These are phyloP conservation scores for Psittacula echo DNA, from an alignment of 2,797 vertebrate genomes.

Conservation along the genomic window DNA sequence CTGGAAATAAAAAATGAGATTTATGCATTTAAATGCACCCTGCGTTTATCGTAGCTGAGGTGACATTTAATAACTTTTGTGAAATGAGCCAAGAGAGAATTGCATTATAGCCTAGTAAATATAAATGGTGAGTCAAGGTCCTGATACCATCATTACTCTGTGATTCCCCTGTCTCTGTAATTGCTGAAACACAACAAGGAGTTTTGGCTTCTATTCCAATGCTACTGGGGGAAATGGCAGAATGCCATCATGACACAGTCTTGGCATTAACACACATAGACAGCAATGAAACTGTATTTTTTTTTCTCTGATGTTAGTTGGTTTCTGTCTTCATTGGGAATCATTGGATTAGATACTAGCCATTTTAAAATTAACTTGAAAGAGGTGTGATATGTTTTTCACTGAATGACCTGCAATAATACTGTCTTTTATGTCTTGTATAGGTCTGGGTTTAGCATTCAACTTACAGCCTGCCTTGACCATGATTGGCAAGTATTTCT, in stretches of 20 bases:
- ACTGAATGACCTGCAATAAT: conserved; percentile 29
- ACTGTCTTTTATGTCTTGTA: conserved; percentile 42
- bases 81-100: conserved; percentile 45
- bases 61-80: conserved; percentile 52
- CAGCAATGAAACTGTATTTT: not conserved
- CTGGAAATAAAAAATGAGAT: conserved; percentile 22
- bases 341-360: not conserved
- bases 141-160: not conserved
- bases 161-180: not conserved
- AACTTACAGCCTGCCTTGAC: conserved; percentile 96
- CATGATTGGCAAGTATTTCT: conserved; percentile 97
- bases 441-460: conserved; percentile 95
- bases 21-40: conserved; percentile 23
- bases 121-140: conserved; percentile 3
- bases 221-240: not conserved
- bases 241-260: not conserved
- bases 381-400: not conserved
- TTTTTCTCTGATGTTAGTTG: not conserved
- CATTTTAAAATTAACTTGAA: not conserved
- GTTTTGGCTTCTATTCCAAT: not conserved
- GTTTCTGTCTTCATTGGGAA: not conserved
- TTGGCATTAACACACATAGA: not conserved
- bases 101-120: conserved; percentile 32
- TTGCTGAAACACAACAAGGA: not conserved
- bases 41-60: not conserved